phyloP scores from a whole-genome alignment of 2,888 invertebrate species.

The Crioceris asparagi region DNA sequence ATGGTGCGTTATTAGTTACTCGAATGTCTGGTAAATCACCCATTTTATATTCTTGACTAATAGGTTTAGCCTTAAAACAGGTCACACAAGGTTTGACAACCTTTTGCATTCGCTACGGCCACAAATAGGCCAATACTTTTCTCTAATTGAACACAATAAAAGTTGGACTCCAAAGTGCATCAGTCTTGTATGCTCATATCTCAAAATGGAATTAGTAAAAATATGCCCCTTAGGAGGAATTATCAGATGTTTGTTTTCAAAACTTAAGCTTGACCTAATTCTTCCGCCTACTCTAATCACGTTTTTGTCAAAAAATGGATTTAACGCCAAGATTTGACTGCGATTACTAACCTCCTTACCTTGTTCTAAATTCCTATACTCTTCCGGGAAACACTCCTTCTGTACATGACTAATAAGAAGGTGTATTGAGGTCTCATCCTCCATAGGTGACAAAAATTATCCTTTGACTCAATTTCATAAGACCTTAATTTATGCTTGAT shows the following conservation, averaged over 20 bases:
- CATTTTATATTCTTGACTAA: constrained; percentile 3
- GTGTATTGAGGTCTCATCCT: no score
- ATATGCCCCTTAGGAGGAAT: background rate
- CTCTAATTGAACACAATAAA: constrained; percentile 3
- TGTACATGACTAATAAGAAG: no score
- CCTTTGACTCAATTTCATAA: no score
- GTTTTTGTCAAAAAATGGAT: background rate
- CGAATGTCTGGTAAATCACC: constrained; percentile 3
- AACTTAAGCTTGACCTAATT: no score
- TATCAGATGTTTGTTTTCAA: no score
- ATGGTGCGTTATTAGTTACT: constrained; percentile 3
- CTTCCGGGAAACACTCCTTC: no score
- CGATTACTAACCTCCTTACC: no score
- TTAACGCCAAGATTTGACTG: background rate
- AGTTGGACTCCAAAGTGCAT: background rate
- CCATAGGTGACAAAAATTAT: no score
- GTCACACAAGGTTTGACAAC: constrained; percentile 4
- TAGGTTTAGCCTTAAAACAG: constrained; percentile 7
- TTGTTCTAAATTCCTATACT: no score
- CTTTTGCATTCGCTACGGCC: constrained; percentile 4
- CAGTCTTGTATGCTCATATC: background rate
- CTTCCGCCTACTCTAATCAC: background rate
- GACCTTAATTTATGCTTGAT: no score
- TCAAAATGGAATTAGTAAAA: background rate
- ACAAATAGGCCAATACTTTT: constrained; percentile 6